phyloP scores from a whole-genome alignment of 1,140 invertebrate species.

The Plodia interpunctella region DNA sequence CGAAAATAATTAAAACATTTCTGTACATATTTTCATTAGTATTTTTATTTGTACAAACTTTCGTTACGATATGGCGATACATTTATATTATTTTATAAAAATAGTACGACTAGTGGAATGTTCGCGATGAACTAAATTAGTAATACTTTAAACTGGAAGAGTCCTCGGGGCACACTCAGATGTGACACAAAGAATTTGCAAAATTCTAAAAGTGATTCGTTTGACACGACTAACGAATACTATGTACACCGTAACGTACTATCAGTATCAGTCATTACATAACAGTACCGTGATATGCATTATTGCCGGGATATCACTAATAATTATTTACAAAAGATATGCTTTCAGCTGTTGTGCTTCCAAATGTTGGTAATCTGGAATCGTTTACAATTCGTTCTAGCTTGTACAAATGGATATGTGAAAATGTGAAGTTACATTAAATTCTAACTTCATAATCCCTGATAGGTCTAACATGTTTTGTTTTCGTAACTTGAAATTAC shows the following conservation, averaged over 20 bases:
- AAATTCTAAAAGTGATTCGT: conserved; percentile 44
- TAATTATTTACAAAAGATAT: conserved; percentile 48
- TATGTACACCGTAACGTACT: conserved; percentile 39
- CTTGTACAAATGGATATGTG: conserved; percentile 7
- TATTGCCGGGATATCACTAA: conserved; percentile 71
- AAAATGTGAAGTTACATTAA: not conserved
- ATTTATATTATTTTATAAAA: conserved; percentile 37
- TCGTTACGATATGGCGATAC: conserved; percentile 24
- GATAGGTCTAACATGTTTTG: not conserved
- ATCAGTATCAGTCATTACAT: conserved; percentile 53
- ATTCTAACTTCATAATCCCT: conserved; percentile 6
- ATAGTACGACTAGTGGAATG: conserved; percentile 34
- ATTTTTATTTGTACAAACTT: conserved; percentile 64
- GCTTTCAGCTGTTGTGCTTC: conserved; percentile 17
- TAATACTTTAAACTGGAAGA: conserved; percentile 40
- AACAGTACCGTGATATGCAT: conserved; percentile 64
- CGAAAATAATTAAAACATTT: no score
- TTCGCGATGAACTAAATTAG: conserved; percentile 18
- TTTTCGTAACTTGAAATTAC: conserved; percentile 4
- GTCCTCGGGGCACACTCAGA: conserved; percentile 31
- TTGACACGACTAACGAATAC: conserved; percentile 28
- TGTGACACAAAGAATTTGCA: conserved; percentile 47
- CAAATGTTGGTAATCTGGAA: not conserved
- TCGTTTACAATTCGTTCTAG: conserved; percentile 3
- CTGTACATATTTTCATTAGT: conserved; percentile 75